phyloP scores from a whole-genome alignment of 2,888 invertebrate genomes.

The Platerodrilus igneus region DNA sequence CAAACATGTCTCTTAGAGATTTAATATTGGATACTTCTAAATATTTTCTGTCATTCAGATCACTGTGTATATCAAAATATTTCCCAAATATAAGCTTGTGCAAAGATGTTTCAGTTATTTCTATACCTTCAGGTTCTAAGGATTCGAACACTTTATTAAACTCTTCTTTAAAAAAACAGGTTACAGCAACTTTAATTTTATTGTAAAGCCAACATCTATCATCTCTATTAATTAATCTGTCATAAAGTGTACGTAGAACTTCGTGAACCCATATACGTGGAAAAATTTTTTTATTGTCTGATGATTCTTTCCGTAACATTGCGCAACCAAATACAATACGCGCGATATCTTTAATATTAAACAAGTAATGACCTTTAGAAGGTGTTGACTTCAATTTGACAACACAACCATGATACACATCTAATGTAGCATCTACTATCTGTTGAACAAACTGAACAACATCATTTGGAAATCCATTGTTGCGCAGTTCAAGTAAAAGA shows the following conservation, averaged over 20 bases:
- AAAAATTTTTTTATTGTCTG: slow-evolving; percentile 63
- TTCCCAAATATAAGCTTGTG: slow-evolving; percentile 79
- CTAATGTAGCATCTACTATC: slow-evolving; percentile 76
- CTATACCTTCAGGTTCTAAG: slow-evolving; percentile 53
- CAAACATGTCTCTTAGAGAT: slow-evolving; percentile 61
- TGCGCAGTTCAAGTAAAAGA: slow-evolving; percentile 68
- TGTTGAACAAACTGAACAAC: slow-evolving; percentile 61
- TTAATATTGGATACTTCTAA: slow-evolving; percentile 75
- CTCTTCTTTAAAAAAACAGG: slow-evolving; percentile 69
- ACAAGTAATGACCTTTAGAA: slow-evolving; percentile 78
- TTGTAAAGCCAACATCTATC: slow-evolving; percentile 73
- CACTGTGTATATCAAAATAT: slow-evolving; percentile 75
- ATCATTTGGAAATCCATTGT: slow-evolving; percentile 77
- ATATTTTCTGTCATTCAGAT: slow-evolving; percentile 76
- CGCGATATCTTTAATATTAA: slow-evolving; percentile 78
- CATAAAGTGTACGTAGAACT: slow-evolving; percentile 76
- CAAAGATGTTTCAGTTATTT: slow-evolving; percentile 59
- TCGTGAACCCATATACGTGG: slow-evolving; percentile 79
- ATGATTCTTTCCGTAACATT: slow-evolving; percentile 76
- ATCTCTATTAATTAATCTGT: slow-evolving; percentile 64
- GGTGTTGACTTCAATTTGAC: slow-evolving; percentile 73
- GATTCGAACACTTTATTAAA: slow-evolving; percentile 73
- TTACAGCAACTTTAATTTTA: slow-evolving; percentile 61
- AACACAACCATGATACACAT: slow-evolving; percentile 70
- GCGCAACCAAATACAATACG: slow-evolving; percentile 82